These are phyloP conservation scores for Lordiphosa mommai DNA, from an alignment of 1,140 invertebrate genomes.

Conservation along the genomic window DNA sequence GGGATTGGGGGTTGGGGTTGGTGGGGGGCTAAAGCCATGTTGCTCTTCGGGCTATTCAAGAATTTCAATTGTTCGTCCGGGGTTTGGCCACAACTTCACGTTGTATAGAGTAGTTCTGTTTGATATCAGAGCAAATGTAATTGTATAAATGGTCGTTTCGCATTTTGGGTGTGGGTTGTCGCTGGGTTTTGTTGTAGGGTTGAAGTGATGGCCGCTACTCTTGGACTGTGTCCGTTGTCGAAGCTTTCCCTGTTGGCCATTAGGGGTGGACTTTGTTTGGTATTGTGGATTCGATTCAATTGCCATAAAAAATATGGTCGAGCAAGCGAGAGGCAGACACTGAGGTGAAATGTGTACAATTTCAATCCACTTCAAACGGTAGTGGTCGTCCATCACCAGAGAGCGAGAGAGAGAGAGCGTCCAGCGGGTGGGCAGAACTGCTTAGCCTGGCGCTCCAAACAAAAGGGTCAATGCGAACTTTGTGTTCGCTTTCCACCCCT, in stretches of 20 bases:
- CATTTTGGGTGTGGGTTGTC: background rate
- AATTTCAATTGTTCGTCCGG: conserved; percentile 5
- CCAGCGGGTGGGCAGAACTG: conserved; percentile 5
- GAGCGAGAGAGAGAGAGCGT: conserved; percentile 1
- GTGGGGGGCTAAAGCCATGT: background rate
- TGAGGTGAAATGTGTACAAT: conserved; percentile 17
- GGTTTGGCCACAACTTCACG: background rate
- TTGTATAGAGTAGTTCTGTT: background rate
- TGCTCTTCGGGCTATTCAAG: background rate
- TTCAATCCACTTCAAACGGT: conserved; percentile 10
- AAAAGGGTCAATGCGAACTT: conserved; percentile 7
- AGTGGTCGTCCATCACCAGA: conserved; percentile 11
- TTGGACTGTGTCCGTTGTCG: background rate
- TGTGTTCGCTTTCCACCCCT: background rate
- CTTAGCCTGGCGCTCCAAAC: conserved; percentile 1
- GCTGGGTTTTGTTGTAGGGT: background rate
- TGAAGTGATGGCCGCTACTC: conserved; percentile 5
- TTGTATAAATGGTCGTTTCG: conserved; percentile 10
- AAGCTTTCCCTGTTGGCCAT: conserved; percentile 4
- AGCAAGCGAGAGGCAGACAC: conserved; percentile 1
- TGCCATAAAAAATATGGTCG: conserved; percentile 7
- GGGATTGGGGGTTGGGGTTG: no score
- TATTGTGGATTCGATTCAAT: conserved; percentile 9
- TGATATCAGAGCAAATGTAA: conserved; percentile 16
- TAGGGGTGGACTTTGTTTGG: conserved; percentile 11